Evolutionary conservation across 2,888 invertebrate genomes (phyloP).

Genomic region (Acleris emargana): DNA sequence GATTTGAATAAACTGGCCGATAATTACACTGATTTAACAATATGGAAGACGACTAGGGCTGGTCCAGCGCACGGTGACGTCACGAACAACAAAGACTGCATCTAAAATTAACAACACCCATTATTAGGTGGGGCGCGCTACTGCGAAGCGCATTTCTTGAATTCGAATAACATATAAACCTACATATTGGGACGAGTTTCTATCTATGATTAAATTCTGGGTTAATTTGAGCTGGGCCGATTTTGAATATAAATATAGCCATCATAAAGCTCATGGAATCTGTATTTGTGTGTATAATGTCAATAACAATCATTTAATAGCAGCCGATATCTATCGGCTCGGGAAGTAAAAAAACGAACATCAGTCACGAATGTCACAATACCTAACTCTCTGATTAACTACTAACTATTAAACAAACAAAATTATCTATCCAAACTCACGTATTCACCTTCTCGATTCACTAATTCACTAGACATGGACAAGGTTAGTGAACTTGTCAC

Average conservation of each 20-base stretch:
- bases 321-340: no score
- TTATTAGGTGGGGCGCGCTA: conserved; percentile 28
- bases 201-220: conserved; percentile 7
- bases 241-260: no score
- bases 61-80: conserved; percentile 29
- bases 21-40: neutral
- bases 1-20: no score
- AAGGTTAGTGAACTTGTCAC: conserved; percentile 21
- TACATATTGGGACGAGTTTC: conserved; percentile 25
- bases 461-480: conserved; percentile 1
- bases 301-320: neutral
- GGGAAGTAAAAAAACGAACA: no score
- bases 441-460: conserved; percentile 2
- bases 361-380: no score
- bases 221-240: neutral
- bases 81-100: conserved; percentile 31
- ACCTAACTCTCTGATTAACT: no score
- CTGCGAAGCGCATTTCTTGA: conserved; percentile 24
- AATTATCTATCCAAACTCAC: conserved; percentile 11
- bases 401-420: conserved; percentile 4
- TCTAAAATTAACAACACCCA: conserved; percentile 34
- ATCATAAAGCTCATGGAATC: no score
- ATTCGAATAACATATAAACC: conserved; percentile 33
- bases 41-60: neutral
- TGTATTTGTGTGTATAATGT: no score